Percentiles rank a stretch among this genome's conserved stretches.
These are phyloP conservation scores for Lophura nycthemera DNA, from an alignment of 2,113 vertebrate species.

Conservation along the genomic window DNA sequence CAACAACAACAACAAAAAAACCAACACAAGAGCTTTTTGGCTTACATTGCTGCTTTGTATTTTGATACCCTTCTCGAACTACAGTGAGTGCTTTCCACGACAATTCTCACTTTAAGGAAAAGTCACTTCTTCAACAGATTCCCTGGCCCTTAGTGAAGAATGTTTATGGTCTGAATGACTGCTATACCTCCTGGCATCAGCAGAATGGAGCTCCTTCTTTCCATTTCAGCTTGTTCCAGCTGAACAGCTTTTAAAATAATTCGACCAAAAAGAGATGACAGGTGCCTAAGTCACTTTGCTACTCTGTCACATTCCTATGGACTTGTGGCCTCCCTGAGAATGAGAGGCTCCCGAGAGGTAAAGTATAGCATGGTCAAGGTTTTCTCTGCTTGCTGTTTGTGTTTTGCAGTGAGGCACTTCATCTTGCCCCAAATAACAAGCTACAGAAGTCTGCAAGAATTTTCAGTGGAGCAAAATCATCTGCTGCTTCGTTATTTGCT, in stretches of 20 bases:
- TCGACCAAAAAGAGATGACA: neutral
- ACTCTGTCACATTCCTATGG: neutral
- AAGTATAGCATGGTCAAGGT: fast-evolving
- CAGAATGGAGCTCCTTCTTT: neutral
- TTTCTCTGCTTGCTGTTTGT: neutral
- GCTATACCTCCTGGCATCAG: neutral
- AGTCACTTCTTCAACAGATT: neutral
- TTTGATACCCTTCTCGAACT: neutral
- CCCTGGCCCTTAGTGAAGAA: neutral
- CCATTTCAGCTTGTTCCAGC: neutral
- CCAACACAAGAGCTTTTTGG: neutral
- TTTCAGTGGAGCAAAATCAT: neutral
- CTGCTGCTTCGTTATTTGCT: neutral
- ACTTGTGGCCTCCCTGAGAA: neutral
- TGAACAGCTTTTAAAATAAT: neutral
- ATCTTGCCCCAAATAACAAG: neutral
- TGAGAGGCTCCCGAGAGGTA: neutral
- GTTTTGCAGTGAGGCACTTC: neutral
- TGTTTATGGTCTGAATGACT: neutral
- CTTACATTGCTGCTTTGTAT: neutral
- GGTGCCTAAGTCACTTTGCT: neutral
- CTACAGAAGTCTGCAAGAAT: neutral
- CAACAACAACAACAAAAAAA: neutral
- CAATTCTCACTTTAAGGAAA: neutral
- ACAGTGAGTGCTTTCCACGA: neutral